phyloP scores from a whole-genome alignment of 2,888 invertebrate genomes.

The Coenonympha arcania region DNA sequence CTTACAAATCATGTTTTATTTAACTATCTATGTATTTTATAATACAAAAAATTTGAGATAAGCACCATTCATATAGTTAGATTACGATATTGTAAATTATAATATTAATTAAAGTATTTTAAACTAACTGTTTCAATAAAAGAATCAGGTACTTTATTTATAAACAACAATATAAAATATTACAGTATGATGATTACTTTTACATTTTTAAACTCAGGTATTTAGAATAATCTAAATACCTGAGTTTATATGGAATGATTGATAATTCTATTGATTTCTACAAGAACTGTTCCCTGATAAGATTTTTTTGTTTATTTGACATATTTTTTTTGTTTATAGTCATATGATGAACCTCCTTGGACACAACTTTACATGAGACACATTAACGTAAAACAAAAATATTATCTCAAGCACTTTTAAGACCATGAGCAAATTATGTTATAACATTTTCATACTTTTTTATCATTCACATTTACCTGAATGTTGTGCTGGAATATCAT shows the following conservation, averaged over 20 bases:
- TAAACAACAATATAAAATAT: conserved; percentile 23
- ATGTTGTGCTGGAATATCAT: conserved; percentile 1
- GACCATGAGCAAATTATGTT: neutral
- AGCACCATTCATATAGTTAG: conserved; percentile 54
- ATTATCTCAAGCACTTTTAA: too few relatives aligned
- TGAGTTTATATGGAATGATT: neutral
- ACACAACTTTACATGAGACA: too few relatives aligned
- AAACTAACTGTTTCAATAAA: conserved; percentile 25
- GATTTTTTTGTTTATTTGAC: neutral
- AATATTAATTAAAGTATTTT: conserved; percentile 21
- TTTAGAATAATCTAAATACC: neutral
- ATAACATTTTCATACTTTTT: neutral
- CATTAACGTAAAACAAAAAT: too few relatives aligned
- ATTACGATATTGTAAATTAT: conserved; percentile 22
- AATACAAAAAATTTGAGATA: conserved; percentile 39
- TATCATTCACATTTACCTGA: neutral
- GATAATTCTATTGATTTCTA: neutral
- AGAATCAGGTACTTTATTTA: conserved; percentile 47
- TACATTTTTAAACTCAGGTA: too few relatives aligned
- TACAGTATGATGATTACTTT: neutral
- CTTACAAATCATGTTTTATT: conserved; percentile 27
- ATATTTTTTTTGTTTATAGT: neutral
- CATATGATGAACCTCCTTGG: too few relatives aligned
- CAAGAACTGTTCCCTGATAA: neutral
- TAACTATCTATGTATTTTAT: conserved; percentile 29